phyloP scores from a whole-genome alignment of 1,140 invertebrate genomes.

The Hormaphis cornu region DNA sequence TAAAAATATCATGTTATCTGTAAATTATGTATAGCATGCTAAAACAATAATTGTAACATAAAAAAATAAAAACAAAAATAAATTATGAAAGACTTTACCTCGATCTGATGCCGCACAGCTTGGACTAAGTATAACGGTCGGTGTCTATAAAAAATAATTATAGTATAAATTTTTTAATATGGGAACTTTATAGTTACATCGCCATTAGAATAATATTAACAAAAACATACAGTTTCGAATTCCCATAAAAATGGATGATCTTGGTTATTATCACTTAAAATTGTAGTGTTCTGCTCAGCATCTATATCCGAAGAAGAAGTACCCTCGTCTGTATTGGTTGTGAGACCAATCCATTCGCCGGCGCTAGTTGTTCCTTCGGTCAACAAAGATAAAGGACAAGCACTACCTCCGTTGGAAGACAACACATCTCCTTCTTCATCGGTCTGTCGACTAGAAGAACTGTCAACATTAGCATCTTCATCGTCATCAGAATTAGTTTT shows the following conservation, averaged over 20 bases:
- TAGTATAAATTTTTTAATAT: not conserved
- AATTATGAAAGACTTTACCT: constrained; percentile 46
- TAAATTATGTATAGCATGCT: too few species aligned
- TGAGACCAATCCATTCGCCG: constrained; percentile 72
- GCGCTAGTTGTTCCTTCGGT: constrained; percentile 56
- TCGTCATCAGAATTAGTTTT: constrained; percentile 19
- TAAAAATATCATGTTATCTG: too few species aligned
- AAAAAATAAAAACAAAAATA: constrained; percentile 8
- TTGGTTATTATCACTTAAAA: constrained; percentile 44
- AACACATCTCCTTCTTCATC: constrained; percentile 52
- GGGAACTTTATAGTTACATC: too few species aligned
- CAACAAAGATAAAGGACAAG: constrained; percentile 39
- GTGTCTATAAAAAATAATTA: constrained; percentile 43
- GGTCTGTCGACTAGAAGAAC: constrained; percentile 42
- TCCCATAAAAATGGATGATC: constrained; percentile 61
- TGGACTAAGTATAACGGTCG: constrained; percentile 61
- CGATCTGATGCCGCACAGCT: constrained; percentile 59
- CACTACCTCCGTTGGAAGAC: constrained; percentile 42
- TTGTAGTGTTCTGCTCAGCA: constrained; percentile 46
- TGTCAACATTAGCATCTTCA: constrained; percentile 17
- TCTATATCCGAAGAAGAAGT: constrained; percentile 69
- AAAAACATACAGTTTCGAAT: constrained; percentile 51
- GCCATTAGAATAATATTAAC: constrained; percentile 1
- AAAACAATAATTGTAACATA: not conserved
- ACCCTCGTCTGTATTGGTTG: constrained; percentile 76